phyloP scores from a whole-genome alignment of 2,888 invertebrate species.

The Drosophila algonquin region DNA sequence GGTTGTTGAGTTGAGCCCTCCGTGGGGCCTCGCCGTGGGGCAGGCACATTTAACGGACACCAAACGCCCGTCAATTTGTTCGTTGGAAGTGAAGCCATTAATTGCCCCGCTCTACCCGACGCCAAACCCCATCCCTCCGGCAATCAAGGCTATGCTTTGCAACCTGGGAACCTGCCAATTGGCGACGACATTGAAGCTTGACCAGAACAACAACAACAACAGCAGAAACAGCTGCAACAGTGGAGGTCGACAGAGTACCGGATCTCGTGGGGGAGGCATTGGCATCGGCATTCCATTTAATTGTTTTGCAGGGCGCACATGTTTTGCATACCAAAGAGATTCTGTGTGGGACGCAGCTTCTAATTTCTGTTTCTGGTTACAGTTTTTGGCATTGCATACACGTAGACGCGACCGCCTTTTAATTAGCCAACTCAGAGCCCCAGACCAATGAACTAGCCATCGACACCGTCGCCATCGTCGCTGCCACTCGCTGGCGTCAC shows the following conservation, averaged over 20 bases:
- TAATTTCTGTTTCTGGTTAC: conserved; percentile 59
- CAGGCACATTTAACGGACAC: conserved; percentile 10
- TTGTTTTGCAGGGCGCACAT: conserved; percentile 68
- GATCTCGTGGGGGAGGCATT: conserved; percentile 3
- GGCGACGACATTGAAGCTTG: conserved; percentile 44
- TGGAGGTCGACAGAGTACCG: neutral
- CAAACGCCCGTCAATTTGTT: conserved; percentile 53
- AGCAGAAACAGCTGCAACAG: conserved; percentile 28
- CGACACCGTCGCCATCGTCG: conserved; percentile 30
- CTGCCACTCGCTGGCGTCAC: neutral
- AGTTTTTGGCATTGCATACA: conserved; percentile 61
- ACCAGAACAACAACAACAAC: conserved; percentile 26
- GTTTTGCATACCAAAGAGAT: conserved; percentile 62
- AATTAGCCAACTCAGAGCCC: conserved; percentile 54
- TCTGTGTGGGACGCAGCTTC: conserved; percentile 24
- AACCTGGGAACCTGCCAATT: conserved; percentile 19
- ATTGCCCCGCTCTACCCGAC: conserved; percentile 38
- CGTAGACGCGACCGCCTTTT: conserved; percentile 68
- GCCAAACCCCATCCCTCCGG: conserved; percentile 27
- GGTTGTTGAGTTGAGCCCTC: conserved; percentile 7
- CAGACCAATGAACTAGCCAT: conserved; percentile 46
- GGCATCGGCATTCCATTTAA: conserved; percentile 57
- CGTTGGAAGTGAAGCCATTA: conserved; percentile 59
- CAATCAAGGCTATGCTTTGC: conserved; percentile 36
- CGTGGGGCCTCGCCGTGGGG: neutral